Evolutionary conservation across 2,888 invertebrate genomes (phyloP), one percentile per base, ranked within the genome.

Genomic region (Auanema sp.): DNA sequence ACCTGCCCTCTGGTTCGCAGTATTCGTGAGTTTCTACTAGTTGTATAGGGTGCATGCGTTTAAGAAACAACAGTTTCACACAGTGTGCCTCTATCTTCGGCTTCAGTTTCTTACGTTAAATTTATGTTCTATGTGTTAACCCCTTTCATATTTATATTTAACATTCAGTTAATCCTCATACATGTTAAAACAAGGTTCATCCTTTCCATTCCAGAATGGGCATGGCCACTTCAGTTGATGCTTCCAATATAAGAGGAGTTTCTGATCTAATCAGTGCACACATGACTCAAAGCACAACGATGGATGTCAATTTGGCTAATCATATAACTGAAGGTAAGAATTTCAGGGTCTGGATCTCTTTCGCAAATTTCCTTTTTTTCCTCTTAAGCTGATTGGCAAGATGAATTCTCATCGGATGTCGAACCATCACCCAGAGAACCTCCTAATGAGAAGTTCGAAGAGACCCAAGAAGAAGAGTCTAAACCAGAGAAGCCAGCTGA

Each of bases 271-370:
- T 82, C 60, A 75, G 75, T 10, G 80, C 82, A n/a, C 79, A 79
- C 53, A 83, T 82, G 82, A 77, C 82, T 47, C 82, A 82, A 50
- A 78, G 78, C 43, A 82, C 80, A 1, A 81, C 81, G 16, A 79
- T 77, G 65, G 79, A 81, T 58, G 78, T 83, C 50, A 81, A 83
- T 72, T 68, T 83, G 25, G 82, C 82, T 41, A 79, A 83, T 65
- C 82, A 83, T 65, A 83, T 83, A 61, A 74, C 71, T 53, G 82
- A 82, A 72, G 76, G 81, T 81, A 58, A n/a, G 68, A n/a, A n/a
- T n/a, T n/a, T n/a, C n/a, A n/a, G 43, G 43, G 43, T 43, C 12
- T n/a, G 43, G 43, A n/a, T n/a, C n/a, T n/a, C n/a, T n/a, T n/a
- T n/a, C n/a, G n/a, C 14, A 43, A 43, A 43, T 43, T 43, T n/a